Percentiles rank a stretch among this genome's conserved stretches.
Evolutionary conservation across 2,888 invertebrate species (phyloP).

Genomic region (Drosophila paramelanica): DNA sequence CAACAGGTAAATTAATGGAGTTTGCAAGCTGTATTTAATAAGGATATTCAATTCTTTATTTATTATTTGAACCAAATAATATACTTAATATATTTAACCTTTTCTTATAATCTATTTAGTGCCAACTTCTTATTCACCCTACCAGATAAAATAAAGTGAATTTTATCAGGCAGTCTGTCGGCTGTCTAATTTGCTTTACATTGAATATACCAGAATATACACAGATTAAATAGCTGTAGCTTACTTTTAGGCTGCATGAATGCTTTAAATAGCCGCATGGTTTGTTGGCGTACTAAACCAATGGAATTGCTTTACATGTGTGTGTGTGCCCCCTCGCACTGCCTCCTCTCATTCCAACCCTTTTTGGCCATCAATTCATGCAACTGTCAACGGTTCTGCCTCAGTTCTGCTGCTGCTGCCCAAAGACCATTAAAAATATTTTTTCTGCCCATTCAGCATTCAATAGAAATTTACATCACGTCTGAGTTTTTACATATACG

Average conservation of each 20-base stretch:
- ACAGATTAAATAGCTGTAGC: constrained; percentile 10
- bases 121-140: too few species aligned
- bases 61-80: too few species aligned
- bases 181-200: background rate
- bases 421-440: constrained; percentile 79
- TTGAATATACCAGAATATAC: background rate
- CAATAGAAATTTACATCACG: constrained; percentile 81
- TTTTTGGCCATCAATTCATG: constrained; percentile 43
- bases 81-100: too few species aligned
- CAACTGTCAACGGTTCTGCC: constrained; percentile 55
- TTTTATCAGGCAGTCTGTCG: background rate
- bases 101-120: too few species aligned
- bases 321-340: background rate
- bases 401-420: constrained; percentile 36
- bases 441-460: constrained; percentile 80
- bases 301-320: constrained; percentile 47
- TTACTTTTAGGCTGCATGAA: constrained; percentile 29
- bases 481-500: constrained; percentile 72
- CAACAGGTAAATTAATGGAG: background rate
- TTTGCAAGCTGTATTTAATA: background rate
- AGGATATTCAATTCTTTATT: background rate
- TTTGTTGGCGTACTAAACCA: constrained; percentile 38
- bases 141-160: too few species aligned
- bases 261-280: constrained; percentile 47
- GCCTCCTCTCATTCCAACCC: background rate